Conservation (phyloP, 2,797 vertebrate genomes). For the Sarcoramphus papa region DNA sequence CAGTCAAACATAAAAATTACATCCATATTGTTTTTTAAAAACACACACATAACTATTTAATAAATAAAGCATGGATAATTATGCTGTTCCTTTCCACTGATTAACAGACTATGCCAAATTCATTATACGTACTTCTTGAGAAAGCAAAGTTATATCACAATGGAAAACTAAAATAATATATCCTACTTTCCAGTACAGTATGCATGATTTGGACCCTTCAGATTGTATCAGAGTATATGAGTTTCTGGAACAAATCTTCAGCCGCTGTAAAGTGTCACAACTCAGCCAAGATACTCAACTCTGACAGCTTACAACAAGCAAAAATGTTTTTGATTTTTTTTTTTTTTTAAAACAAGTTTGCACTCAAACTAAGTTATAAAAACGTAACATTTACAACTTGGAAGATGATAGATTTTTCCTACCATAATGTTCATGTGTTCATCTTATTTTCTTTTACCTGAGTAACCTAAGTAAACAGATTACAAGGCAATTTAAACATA, state of each 20-base stretch:
- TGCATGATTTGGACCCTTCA: constrained; percentile 11
- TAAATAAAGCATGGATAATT: constrained; percentile 9
- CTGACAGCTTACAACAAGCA: background rate
- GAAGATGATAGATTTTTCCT: constrained; percentile 55
- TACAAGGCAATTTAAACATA: constrained; percentile 67
- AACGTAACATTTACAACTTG: constrained; percentile 1
- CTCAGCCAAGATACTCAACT: background rate
- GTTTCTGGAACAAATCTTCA: background rate
- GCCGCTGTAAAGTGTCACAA: background rate
- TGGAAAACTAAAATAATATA: background rate
- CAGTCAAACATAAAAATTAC: constrained; percentile 36
- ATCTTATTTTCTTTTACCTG: constrained; percentile 67
- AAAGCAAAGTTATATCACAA: constrained; percentile 27
- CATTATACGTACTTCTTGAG: background rate
- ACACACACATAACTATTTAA: background rate
- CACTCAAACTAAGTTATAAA: constrained; percentile 28
- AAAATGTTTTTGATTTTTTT: background rate
- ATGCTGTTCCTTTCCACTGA: background rate
- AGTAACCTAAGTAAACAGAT: constrained; percentile 74
- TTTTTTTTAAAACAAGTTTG: background rate
- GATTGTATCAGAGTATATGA: background rate
- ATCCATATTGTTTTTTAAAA: background rate
- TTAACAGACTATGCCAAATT: background rate
- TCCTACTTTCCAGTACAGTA: constrained; percentile 12
- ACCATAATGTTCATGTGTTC: constrained; percentile 17